phyloP scores from a whole-genome alignment of 2,888 invertebrate genomes.

The Liposcelis brunnea region DNA sequence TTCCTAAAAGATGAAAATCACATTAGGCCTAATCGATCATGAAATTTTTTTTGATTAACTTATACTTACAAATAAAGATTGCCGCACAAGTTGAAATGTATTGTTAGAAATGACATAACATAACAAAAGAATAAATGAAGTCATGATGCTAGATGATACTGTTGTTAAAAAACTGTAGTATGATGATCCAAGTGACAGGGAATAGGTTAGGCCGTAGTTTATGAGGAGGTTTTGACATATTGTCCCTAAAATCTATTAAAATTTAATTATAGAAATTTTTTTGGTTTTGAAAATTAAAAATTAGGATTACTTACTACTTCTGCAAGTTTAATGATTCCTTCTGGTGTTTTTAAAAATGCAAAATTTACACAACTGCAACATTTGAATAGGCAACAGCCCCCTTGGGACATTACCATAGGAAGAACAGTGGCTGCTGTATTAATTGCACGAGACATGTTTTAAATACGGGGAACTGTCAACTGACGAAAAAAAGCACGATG shows the following conservation, averaged over 20 bases:
- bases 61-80: conserved; percentile 65
- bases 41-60: conserved; percentile 5
- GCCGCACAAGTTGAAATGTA: conserved; percentile 54
- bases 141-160: conserved; percentile 61
- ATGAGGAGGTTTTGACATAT: conserved; percentile 65
- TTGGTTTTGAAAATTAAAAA: neutral
- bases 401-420: neutral
- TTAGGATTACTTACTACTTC: conserved; percentile 46
- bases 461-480: neutral
- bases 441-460: conserved; percentile 14
- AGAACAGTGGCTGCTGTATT: neutral
- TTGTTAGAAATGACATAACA: conserved; percentile 66
- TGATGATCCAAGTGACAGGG: conserved; percentile 55
- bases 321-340: conserved; percentile 54
- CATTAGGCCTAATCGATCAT: conserved; percentile 8
- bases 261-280: neutral
- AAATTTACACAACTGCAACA: conserved; percentile 67
- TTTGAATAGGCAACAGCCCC: conserved; percentile 51
- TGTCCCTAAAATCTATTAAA: conserved; percentile 51
- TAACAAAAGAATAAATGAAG: conserved; percentile 51
- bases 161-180: conserved; percentile 68
- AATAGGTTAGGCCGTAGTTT: conserved; percentile 57
- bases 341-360: conserved; percentile 50
- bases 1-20: conserved; percentile 40
- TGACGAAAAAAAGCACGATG: neutral